These are phyloP conservation scores for Eurois occulta DNA, from an alignment of 2,888 invertebrate genomes.

Conservation along the genomic window DNA sequence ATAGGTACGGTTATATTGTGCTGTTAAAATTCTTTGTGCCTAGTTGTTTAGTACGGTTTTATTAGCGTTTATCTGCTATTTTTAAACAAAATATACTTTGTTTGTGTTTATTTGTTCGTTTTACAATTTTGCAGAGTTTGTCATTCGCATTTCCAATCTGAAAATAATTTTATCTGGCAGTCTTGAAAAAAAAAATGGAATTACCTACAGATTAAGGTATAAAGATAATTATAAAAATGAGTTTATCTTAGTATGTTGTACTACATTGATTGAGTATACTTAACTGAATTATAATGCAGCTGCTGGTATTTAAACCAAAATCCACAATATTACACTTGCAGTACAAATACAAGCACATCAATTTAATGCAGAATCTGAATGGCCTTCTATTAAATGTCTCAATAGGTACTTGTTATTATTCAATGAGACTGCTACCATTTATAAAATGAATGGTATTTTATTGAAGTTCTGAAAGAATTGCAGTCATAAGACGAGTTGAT, in stretches of 20 bases:
- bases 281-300: not conserved
- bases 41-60: not conserved
- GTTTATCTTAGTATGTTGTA: not conserved
- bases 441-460: conserved; percentile 17
- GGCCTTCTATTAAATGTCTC: not conserved
- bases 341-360: not conserved
- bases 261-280: not conserved
- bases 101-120: not conserved
- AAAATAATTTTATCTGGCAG: not conserved
- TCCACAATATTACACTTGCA: not conserved
- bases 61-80: not conserved
- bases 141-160: not conserved
- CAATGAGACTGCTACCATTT: conserved; percentile 19
- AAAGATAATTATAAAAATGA: not conserved
- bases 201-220: not conserved
- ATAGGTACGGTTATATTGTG: conserved; percentile 14
- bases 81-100: not conserved
- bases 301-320: not conserved
- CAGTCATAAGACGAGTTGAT: conserved; percentile 22
- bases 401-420: conserved; percentile 15
- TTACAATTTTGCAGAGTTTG: not conserved
- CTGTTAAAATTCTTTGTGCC: conserved; percentile 8
- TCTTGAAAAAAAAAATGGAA: not conserved
- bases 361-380: conserved; percentile 12
- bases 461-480: conserved; percentile 26